A percentile compares a stretch with the other conserved stretches of the same genome.
These are phyloP conservation scores for Anolis apletophallus DNA, from an alignment of 2,797 vertebrate species.

Conservation along the genomic window DNA sequence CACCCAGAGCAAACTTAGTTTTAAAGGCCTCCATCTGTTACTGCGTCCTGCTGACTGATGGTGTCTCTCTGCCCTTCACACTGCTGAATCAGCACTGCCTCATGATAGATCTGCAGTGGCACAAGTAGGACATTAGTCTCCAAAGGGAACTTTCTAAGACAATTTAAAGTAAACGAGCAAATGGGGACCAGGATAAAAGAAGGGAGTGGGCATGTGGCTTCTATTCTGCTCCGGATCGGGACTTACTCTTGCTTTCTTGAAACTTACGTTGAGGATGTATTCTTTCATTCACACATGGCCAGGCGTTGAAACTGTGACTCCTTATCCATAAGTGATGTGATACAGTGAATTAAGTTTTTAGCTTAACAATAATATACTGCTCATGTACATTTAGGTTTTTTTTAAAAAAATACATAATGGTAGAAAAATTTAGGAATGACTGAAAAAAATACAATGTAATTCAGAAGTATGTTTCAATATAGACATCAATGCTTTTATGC, in stretches of 20 bases:
- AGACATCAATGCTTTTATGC: background rate
- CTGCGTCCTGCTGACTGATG: background rate
- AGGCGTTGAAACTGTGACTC: too few species aligned
- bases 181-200: background rate
- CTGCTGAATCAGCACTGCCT: constrained; percentile 46
- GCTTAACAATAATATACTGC: background rate
- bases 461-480: background rate
- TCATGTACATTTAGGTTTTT: background rate
- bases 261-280: background rate
- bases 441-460: background rate
- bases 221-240: constrained; percentile 22
- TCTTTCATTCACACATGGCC: background rate
- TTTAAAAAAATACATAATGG: background rate
- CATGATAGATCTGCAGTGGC: constrained; percentile 21
- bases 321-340: background rate
- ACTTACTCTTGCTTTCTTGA: background rate
- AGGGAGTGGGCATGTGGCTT: rapidly evolving
- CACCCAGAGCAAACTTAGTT: constrained; percentile 50
- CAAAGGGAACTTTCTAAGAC: constrained; percentile 34
- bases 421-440: background rate
- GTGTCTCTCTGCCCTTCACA: constrained; percentile 53
- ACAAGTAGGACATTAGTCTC: constrained; percentile 31
- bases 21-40: constrained; percentile 67
- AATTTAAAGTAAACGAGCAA: constrained; percentile 28
- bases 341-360: background rate